A percentile compares a stretch with the other conserved stretches of the same genome.
Conservation (phyloP, 2,888 invertebrate genomes). For the Stenotaenia linearis region DNA sequence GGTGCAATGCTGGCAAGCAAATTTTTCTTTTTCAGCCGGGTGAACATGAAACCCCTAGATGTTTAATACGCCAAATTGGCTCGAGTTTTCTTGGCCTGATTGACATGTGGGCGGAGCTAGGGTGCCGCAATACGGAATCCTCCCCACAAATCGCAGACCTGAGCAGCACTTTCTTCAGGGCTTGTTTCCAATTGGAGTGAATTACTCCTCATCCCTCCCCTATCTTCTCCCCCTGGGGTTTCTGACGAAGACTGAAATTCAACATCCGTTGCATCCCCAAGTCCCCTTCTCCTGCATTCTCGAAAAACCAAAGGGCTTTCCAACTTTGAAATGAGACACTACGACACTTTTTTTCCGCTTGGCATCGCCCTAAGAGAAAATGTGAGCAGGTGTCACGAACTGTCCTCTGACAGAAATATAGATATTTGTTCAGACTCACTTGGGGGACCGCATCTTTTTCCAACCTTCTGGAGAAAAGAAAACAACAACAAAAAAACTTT, state of each 20-base stretch:
- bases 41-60: constrained; percentile 9
- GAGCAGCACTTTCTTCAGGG: constrained; percentile 28
- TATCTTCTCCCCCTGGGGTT: constrained; percentile 26
- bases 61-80: constrained; percentile 27
- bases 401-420: constrained; percentile 1
- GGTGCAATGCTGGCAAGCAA: neutral
- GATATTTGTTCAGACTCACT: neutral
- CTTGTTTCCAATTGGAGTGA: constrained; percentile 32
- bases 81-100: constrained; percentile 27
- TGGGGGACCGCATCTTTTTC: neutral
- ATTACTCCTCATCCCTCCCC: constrained; percentile 2
- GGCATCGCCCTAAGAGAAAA: constrained; percentile 1
- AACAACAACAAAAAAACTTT: neutral
- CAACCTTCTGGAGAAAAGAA: neutral
- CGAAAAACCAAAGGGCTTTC: neutral
- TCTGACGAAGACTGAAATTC: constrained; percentile 19
- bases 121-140: constrained; percentile 33
- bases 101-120: constrained; percentile 32
- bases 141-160: constrained; percentile 31
- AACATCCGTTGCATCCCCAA: constrained; percentile 3
- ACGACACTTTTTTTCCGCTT: neutral
- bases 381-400: constrained; percentile 18
- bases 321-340: constrained; percentile 7
- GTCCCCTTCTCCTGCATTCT: neutral
- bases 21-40: constrained; percentile 1